Conservation (phyloP, 2,797 vertebrate genomes). For the Apogon hyalosoma region DNA sequence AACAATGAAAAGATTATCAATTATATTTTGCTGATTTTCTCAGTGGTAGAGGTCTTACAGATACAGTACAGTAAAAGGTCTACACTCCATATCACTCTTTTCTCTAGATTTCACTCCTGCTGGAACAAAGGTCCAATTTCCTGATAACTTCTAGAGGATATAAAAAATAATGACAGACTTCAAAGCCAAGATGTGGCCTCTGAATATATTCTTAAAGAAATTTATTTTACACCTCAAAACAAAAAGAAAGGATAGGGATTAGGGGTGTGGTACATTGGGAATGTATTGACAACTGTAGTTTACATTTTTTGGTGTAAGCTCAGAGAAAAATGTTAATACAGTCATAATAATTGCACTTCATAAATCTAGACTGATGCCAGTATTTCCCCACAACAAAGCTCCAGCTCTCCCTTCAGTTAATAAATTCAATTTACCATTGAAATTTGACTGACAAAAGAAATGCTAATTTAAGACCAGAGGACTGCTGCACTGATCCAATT, state of each 20-base stretch:
- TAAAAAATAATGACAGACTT: conserved; percentile 79
- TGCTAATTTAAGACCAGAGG: conserved; percentile 84
- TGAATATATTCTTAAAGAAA: conserved; percentile 86
- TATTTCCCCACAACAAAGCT: conserved; percentile 81
- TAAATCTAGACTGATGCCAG: conserved; percentile 86
- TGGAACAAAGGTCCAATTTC: conserved; percentile 43
- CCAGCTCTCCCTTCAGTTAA: conserved; percentile 72
- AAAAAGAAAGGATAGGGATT: conserved; percentile 72
- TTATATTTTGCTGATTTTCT: conserved; percentile 19
- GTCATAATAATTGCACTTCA: conserved; percentile 90
- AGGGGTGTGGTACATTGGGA: conserved; percentile 86
- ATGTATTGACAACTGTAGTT: conserved; percentile 88
- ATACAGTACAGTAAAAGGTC: conserved; percentile 26
- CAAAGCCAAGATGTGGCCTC: conserved; percentile 77
- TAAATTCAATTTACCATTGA: conserved; percentile 86
- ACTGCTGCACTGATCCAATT: conserved; percentile 83
- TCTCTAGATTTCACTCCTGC: conserved; percentile 29
- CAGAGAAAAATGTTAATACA: conserved; percentile 88
- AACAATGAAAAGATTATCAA: conserved; percentile 48
- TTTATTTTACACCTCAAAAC: conserved; percentile 89
- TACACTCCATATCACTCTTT: conserved; percentile 22
- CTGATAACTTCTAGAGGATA: conserved; percentile 43
- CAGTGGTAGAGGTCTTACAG: conserved; percentile 1
- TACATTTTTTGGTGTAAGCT: conserved; percentile 89
- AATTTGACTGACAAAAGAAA: conserved; percentile 86